Conservation (phyloP, 2,113 vertebrate species). For the Anguilla japonica region DNA sequence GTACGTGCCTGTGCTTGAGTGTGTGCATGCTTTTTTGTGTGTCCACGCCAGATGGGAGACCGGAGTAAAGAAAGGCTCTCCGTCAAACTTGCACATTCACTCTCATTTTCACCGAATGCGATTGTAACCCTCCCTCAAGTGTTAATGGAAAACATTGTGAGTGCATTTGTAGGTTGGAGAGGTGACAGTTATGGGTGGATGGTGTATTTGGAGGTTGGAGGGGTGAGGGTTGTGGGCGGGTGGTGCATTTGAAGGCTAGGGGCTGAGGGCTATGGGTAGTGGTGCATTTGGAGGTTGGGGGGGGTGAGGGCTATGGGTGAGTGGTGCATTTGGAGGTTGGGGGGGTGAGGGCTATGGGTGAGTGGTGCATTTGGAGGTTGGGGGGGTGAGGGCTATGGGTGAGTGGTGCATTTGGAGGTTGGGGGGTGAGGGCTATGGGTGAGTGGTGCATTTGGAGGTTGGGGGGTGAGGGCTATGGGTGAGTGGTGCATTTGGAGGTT, state of each 20-base stretch:
- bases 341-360: no score
- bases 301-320: no score
- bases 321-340: no score
- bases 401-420: no score
- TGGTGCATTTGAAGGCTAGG: constrained; percentile 2
- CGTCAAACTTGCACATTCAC: background rate
- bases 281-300: no score
- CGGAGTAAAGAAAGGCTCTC: background rate
- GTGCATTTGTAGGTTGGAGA: constrained; percentile 14
- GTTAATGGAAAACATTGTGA: background rate
- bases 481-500: no score
- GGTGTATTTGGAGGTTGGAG: constrained; percentile 13
- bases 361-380: no score
- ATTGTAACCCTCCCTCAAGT: background rate
- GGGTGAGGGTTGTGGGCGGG: background rate
- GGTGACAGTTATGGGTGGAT: constrained; percentile 6
- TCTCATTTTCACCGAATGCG: background rate
- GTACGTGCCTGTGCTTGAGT: background rate
- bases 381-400: no score
- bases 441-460: no score
- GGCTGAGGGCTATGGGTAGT: no score
- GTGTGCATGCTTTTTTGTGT: constrained; percentile 5
- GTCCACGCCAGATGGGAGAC: constrained; percentile 1
- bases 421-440: no score
- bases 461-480: no score